Evolutionary conservation across 2,888 invertebrate genomes (phyloP).

Genomic region (Diachrysia chrysitis): DNA sequence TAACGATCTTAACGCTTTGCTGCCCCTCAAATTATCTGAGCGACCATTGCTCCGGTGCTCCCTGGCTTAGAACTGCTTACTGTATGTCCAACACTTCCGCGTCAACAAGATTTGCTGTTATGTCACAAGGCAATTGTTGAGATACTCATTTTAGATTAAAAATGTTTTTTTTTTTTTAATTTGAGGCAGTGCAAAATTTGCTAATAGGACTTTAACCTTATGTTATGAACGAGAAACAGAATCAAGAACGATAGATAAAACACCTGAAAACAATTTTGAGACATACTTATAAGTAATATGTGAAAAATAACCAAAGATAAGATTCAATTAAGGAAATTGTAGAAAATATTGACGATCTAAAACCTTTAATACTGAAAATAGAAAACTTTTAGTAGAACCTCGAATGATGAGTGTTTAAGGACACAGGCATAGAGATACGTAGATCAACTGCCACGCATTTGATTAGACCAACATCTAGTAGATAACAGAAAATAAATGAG

Average conservation of each 20-base stretch:
- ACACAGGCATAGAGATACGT: conserved; percentile 27
- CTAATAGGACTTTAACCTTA: too few species aligned
- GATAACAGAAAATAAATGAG: conserved; percentile 59
- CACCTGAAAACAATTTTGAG: too few species aligned
- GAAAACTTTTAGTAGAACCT: conserved; percentile 7
- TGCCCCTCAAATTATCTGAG: conserved; percentile 84
- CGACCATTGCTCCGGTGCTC: conserved; percentile 86
- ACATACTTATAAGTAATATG: too few species aligned
- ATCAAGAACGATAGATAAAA: too few species aligned
- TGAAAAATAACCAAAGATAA: not conserved
- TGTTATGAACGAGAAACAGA: too few species aligned
- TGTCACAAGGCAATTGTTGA: conserved; percentile 30
- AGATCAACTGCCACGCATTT: conserved; percentile 53
- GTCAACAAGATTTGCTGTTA: conserved; percentile 62
- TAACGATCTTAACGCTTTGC: conserved; percentile 88
- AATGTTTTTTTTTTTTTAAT: not conserved
- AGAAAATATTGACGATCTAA: not conserved
- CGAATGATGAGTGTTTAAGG: not conserved
- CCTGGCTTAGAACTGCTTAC: conserved; percentile 84
- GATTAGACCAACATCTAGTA: conserved; percentile 49
- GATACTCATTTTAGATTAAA: not conserved
- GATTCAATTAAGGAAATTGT: not conserved
- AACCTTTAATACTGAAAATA: not conserved
- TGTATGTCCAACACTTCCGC: conserved; percentile 84
- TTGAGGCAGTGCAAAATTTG: not conserved